Base-by-base conservation (phyloP, 2,797 vertebrate species). In the Phoeniculus purpureus region DNA sequence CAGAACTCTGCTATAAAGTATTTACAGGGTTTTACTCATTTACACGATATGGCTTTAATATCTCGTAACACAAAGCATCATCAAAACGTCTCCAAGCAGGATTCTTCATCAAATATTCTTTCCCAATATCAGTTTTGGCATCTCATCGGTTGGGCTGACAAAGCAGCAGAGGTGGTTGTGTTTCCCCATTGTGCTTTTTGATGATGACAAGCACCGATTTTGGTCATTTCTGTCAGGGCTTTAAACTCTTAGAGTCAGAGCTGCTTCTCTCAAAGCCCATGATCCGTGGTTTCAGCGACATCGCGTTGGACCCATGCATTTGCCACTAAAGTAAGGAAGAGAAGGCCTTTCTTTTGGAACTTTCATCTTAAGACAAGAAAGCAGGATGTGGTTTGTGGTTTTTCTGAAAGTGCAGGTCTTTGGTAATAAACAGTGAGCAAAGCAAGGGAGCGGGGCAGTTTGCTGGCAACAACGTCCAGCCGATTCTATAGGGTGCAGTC, bases 371-470 rank as follows among this genome's bases (percentile, higher is more conserved):
- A 93, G 92, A 90, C 90, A 94, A 91, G 92, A 94, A 91, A 96
- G 96, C 95, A 78, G 48, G 80, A 96, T 94, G 94, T 51, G 62
- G 90, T 96, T 71, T 87, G 95, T 93, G 96, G 85, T 40, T 89
- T 96, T 95, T 98, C 96, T 97, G 97, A 96, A 98, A 98, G 98
- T 97, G 95, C 82, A 94, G 96, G 97, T 97, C 98, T 98, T 98
- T 98, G 97, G 94, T 97, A 97, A 96, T 96, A 95, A 97, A 96
- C 96, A 75, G 78, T 50, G 86, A 81, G 95, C 95, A 23, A 96
- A 94, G 79, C 96, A 10, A 96, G 95, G 70, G 75, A 58, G 65
- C 61, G 60, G 45, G 91, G 94, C n/a, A 77, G 32, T 88, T 78
- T 97, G 97, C 97, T 98, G 97, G 97, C 94, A 94, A 93, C 87